A percentile compares a stretch with the other conserved stretches of the same genome.
Evolutionary conservation across 2,888 invertebrate species (phyloP).

Genomic region (Diplolepis rosae): DNA sequence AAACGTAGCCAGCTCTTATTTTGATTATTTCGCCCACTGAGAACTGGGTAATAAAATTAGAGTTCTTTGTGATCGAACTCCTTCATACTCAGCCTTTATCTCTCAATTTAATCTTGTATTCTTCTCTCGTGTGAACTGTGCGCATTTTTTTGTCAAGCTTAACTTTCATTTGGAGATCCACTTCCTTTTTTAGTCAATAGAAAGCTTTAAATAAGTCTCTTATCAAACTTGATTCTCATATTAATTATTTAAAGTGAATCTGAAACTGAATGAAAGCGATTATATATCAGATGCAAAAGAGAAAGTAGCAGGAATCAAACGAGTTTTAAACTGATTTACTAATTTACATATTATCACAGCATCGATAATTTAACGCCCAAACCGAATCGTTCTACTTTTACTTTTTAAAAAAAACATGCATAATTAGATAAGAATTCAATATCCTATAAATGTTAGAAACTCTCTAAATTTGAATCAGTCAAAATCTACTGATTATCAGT

Average conservation of each 20-base stretch:
- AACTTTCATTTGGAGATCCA: neutral
- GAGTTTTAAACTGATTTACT: slow-evolving; percentile 20
- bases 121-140: neutral
- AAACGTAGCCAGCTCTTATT: neutral
- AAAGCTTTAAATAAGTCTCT: neutral
- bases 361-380: neutral
- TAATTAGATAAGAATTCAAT: no score
- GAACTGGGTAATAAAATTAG: slow-evolving; percentile 45
- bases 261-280: no score
- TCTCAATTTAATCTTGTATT: slow-evolving; percentile 48
- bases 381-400: neutral
- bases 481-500: no score
- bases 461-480: no score
- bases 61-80: slow-evolving; percentile 45
- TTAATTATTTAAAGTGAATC: neutral
- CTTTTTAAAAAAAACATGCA: no score
- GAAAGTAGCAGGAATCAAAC: slow-evolving; percentile 21
- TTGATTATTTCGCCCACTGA: neutral
- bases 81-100: slow-evolving; percentile 48
- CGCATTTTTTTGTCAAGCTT: neutral
- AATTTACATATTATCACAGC: slow-evolving; percentile 21
- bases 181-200: neutral
- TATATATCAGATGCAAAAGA: neutral
- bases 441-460: no score
- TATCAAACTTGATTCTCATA: neutral